phyloP scores from a whole-genome alignment of 2,888 invertebrate species.

The Hermaeophaga mercurialis region DNA sequence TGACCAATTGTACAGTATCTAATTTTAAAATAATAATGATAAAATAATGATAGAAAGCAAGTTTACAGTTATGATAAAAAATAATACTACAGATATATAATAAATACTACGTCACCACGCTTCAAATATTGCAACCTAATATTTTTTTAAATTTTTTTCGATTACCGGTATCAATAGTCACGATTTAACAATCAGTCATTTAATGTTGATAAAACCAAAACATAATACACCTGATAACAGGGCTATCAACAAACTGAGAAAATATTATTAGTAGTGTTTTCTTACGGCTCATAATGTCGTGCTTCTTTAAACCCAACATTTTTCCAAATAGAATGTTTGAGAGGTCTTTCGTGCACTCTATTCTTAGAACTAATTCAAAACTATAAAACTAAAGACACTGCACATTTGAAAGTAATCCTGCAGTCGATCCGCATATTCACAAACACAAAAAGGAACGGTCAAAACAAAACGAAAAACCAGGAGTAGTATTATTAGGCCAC shows the following conservation, averaged over 20 bases:
- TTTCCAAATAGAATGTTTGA: too few relatives aligned
- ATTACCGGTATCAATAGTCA: too few relatives aligned
- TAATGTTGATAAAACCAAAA: background rate
- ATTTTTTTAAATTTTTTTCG: too few relatives aligned
- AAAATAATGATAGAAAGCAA: too few relatives aligned
- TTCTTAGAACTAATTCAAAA: slow-evolving; percentile 2
- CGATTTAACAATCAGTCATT: background rate
- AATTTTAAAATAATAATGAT: too few relatives aligned
- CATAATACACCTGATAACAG: background rate
- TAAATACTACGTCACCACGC: too few relatives aligned
- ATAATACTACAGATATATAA: too few relatives aligned
- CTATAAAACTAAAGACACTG: background rate
- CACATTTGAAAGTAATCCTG: slow-evolving; percentile 1
- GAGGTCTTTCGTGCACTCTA: too few relatives aligned
- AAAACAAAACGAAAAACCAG: slow-evolving; percentile 8
- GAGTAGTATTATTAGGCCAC: background rate
- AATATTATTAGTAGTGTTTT: background rate
- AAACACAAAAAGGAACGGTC: background rate
- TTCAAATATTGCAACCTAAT: too few relatives aligned
- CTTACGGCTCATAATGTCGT: slow-evolving; percentile 8
- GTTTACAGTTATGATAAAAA: too few relatives aligned
- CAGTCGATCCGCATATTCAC: background rate
- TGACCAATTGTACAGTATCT: too few relatives aligned
- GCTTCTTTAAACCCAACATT: slow-evolving; percentile 9
- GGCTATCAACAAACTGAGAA: background rate